Evolutionary conservation across 2,888 invertebrate species (phyloP).

Genomic region (Netelia fuscicornis): DNA sequence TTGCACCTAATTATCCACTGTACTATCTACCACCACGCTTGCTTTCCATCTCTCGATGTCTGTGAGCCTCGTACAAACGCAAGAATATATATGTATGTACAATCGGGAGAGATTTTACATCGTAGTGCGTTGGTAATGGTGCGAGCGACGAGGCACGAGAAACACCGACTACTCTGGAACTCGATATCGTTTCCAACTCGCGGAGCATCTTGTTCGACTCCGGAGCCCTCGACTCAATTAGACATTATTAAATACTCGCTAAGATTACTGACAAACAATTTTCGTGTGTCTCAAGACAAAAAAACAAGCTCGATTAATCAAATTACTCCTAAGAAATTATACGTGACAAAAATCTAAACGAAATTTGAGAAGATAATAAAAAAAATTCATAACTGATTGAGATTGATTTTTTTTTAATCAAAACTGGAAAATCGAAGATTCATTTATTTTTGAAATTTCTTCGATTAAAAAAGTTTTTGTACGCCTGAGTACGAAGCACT

Average conservation of each 20-base stretch:
- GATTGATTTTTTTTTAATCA: too few relatives aligned
- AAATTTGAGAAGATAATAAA: not conserved
- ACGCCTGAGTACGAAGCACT: not conserved
- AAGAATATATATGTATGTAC: too few relatives aligned
- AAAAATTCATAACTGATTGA: too few relatives aligned
- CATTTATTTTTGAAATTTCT: slow-evolving; percentile 14
- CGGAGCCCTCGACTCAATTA: slow-evolving; percentile 40
- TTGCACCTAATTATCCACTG: slow-evolving; percentile 51
- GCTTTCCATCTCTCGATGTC: not conserved
- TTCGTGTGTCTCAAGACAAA: not conserved
- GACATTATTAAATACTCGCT: slow-evolving; percentile 19
- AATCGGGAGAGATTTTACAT: slow-evolving; percentile 24
- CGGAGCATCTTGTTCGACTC: slow-evolving; percentile 45
- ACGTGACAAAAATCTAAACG: not conserved
- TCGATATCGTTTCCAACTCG: slow-evolving; percentile 58
- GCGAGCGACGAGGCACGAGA: not conserved
- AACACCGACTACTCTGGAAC: not conserved
- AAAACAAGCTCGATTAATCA: not conserved
- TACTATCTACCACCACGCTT: not conserved
- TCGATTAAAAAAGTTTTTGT: not conserved
- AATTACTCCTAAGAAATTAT: not conserved
- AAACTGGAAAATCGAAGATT: not conserved
- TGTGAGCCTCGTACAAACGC: not conserved
- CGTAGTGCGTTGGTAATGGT: not conserved
- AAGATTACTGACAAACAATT: not conserved